Evolutionary conservation across 2,797 vertebrate species (phyloP).

Genomic region (Cygnus olor): DNA sequence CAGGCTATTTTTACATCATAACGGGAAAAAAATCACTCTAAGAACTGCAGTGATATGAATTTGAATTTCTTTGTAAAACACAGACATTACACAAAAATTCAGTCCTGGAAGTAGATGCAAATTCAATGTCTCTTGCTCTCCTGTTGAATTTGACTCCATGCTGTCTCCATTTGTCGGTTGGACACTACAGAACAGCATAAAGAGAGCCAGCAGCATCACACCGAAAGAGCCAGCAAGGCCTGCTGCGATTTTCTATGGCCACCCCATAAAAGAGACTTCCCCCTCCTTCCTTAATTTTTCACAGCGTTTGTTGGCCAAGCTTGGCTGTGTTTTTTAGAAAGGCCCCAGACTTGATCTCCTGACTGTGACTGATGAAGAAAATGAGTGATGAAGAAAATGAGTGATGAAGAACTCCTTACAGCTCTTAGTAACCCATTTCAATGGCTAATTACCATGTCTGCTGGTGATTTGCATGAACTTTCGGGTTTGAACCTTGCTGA

Average conservation of each 20-base stretch:
- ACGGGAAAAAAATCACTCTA: not conserved
- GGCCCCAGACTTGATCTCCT: not conserved
- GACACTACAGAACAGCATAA: not conserved
- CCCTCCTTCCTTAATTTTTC: not conserved
- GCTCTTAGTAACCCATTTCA: not conserved
- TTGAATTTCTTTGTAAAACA: not conserved
- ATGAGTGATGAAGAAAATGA: not conserved
- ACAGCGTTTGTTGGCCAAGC: not conserved
- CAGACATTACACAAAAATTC: not conserved
- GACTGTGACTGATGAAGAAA: not conserved
- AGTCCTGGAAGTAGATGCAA: not conserved
- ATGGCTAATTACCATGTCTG: not conserved
- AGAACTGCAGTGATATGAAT: not conserved
- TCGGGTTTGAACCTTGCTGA: not conserved
- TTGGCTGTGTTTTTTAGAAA: not conserved
- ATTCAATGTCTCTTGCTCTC: not conserved
- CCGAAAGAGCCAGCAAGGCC: not conserved
- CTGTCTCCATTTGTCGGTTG: not conserved
- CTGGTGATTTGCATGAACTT: not conserved
- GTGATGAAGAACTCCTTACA: not conserved
- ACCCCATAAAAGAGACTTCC: rapidly evolving
- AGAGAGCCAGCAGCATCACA: not conserved
- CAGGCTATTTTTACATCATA: slow-evolving; percentile 32
- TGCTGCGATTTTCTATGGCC: not conserved
- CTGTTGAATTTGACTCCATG: not conserved